A percentile compares a stretch with the other conserved stretches of the same genome.
Evolutionary conservation across 2,888 invertebrate species (phyloP).

Genomic region (Perizoma flavofasciatum): DNA sequence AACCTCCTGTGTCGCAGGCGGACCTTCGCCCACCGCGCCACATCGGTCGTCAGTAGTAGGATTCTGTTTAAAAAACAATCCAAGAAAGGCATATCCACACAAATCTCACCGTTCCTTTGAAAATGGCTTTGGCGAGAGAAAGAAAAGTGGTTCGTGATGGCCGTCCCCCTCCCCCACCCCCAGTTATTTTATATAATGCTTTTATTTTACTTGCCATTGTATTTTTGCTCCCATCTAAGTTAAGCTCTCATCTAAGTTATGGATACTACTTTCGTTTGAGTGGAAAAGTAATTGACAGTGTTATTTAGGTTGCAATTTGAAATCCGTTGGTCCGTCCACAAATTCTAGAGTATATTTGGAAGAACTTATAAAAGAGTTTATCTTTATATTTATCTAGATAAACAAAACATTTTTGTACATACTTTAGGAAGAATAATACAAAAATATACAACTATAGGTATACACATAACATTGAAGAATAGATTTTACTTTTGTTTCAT

Average conservation of each 20-base stretch:
- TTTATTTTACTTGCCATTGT: conserved; percentile 70
- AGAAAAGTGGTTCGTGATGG: conserved; percentile 69
- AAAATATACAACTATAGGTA: too few species aligned
- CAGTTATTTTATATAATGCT: conserved; percentile 63
- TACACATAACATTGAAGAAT: too few species aligned
- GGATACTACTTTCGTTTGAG: conserved; percentile 13
- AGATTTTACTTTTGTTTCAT: too few species aligned
- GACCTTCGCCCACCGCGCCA: too few species aligned
- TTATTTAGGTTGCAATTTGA: conserved; percentile 5
- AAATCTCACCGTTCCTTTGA: conserved; percentile 47
- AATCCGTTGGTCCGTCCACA: background rate
- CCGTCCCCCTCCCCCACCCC: conserved; percentile 42
- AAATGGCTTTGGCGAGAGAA: conserved; percentile 70
- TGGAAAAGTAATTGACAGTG: conserved; percentile 10
- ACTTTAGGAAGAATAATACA: too few species aligned
- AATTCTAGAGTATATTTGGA: too few species aligned
- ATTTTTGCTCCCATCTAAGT: conserved; percentile 55
- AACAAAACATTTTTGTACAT: too few species aligned
- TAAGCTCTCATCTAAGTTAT: conserved; percentile 38
- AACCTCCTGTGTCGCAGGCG: too few species aligned
- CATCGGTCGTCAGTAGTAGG: too few species aligned
- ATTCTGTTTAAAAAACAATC: too few species aligned
- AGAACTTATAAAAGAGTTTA: too few species aligned
- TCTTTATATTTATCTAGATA: too few species aligned
- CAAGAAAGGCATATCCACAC: conserved; percentile 46